Base-by-base conservation (phyloP, 2,113 vertebrate species). In the Lepidothrix coronata region DNA sequence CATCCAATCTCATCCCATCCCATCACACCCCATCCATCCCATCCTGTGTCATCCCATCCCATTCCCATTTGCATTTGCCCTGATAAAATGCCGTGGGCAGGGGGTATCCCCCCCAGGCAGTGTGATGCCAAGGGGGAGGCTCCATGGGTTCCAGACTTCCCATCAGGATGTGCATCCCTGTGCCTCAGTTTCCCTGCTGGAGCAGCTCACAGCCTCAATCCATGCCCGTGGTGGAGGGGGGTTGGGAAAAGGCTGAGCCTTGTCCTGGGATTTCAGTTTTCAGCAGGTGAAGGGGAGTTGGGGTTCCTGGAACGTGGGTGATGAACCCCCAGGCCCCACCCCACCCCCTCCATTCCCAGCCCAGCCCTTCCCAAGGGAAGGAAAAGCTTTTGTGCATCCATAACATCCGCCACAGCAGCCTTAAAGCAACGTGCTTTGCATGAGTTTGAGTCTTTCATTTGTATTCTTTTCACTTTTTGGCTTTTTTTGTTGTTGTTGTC, bases 131-230 rank as follows among this genome's bases (percentile, higher is more conserved):
- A 15, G 30, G 72, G 27, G 4, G 30, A 74, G 41, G 59, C 61
- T 33, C 9, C 30, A 3, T 18, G 65, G 21, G 5, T 33, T 37
- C 59, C 52, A 37, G 2, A 22, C 39, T 67, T 57, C 44, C 5
- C 0, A 6, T 41, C 37, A 79, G 79, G 49, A 11, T 1, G 1
- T 1, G 0, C 11, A 4, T 28, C 59, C 57, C 79, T 0, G 3
- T 96, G 96, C 85, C 95, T 95, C 88, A 20, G 88, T 96, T 96
- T 96, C 92, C 88, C 85, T 46, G 9, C 54, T 25, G 65, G 46
- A 67, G 72, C 67, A 55, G 72, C 9, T 9, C 16, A 9, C 19
- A 6, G 19, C 70, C 59, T 22, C 28, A 4, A 0, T n/a, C 59
- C 35, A 0, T 33, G 52, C 11, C 39, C 3, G 1, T 0, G 4